phyloP scores from a whole-genome alignment of 2,113 vertebrate genomes.

The Cnemophilus loriae region DNA sequence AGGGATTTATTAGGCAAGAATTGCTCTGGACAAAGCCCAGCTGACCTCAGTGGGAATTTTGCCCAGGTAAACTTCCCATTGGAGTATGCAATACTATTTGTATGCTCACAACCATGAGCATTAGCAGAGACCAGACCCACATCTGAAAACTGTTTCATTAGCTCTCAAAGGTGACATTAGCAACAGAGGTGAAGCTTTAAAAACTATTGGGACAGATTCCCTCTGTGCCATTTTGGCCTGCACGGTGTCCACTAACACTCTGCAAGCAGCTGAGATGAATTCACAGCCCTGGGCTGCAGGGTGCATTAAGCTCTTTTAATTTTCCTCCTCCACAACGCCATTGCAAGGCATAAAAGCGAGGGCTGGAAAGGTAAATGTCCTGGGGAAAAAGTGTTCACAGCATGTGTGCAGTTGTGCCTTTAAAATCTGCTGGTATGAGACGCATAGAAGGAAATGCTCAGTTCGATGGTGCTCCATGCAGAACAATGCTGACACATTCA shows the following conservation, averaged over 20 bases:
- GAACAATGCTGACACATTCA: not conserved
- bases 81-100: not conserved
- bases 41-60: conserved; percentile 27
- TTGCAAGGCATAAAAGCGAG: not conserved
- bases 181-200: not conserved
- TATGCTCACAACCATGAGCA: not conserved
- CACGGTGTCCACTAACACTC: not conserved
- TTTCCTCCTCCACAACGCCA: not conserved
- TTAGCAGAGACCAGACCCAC: not conserved
- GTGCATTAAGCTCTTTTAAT: not conserved
- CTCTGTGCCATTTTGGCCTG: not conserved
- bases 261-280: not conserved
- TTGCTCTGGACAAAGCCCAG: conserved; percentile 9
- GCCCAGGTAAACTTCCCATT: conserved; percentile 8
- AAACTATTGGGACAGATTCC: not conserved
- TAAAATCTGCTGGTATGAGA: not conserved
- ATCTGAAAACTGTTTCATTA: not conserved
- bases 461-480: not conserved
- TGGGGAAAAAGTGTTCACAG: not conserved
- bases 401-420: not conserved
- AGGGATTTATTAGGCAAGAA: conserved; percentile 18
- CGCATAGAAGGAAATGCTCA: not conserved
- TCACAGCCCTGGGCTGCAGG: not conserved
- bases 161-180: not conserved
- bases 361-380: not conserved